Evolutionary conservation across 2,888 invertebrate genomes (phyloP).

Genomic region (Pseudeuparius sepicola): DNA sequence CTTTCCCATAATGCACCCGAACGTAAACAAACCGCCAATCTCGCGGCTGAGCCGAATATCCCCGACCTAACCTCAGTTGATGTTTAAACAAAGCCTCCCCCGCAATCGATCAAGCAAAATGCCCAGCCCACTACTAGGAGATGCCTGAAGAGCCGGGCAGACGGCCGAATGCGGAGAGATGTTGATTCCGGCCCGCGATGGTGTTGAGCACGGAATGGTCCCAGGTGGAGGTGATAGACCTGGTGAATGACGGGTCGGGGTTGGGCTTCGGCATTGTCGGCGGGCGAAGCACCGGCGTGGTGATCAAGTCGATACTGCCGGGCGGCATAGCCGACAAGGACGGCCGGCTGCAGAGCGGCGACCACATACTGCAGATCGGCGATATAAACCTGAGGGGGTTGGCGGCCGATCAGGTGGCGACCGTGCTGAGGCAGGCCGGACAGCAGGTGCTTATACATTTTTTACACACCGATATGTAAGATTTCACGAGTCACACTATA

Average conservation of each 20-base stretch:
- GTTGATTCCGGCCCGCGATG: no score
- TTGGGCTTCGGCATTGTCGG: slow-evolving; percentile 98
- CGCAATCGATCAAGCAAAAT: no score
- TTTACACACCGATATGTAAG: slow-evolving; percentile 58
- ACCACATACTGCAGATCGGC: slow-evolving; percentile 93
- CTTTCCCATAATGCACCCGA: no score
- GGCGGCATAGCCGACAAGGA: slow-evolving; percentile 96
- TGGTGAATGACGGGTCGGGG: slow-evolving; percentile 94
- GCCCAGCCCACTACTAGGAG: no score
- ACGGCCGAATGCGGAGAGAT: no score
- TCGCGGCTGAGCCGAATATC: no score
- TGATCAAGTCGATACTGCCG: slow-evolving; percentile 94
- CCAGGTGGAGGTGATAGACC: slow-evolving; percentile 97
- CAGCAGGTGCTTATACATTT: slow-evolving; percentile 39
- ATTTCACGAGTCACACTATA: no score
- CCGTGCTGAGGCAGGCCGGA: slow-evolving; percentile 61
- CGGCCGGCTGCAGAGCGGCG: slow-evolving; percentile 89
- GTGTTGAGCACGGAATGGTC: slow-evolving; percentile 96
- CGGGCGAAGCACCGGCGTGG: slow-evolving; percentile 94
- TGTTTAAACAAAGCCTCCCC: no score
- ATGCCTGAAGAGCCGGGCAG: no score
- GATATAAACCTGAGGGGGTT: slow-evolving; percentile 92
- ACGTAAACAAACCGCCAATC: no score
- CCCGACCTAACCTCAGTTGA: no score
- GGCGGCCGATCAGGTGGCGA: slow-evolving; percentile 90